phyloP scores from a whole-genome alignment of 2,888 invertebrate species.

The Lycophotia porphyrea region DNA sequence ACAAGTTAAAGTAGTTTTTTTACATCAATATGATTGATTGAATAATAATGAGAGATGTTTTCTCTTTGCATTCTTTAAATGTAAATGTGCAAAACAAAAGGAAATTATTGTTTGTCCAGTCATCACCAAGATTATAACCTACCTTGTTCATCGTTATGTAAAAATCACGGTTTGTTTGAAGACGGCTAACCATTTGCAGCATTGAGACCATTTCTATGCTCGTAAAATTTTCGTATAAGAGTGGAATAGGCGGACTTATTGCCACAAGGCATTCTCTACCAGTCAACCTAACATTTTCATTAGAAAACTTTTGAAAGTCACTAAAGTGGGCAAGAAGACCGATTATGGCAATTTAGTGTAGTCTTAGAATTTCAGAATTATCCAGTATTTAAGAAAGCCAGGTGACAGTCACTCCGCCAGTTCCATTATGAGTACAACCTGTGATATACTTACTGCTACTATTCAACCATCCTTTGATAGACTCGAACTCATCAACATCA shows the following conservation, averaged over 20 bases:
- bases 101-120: neutral
- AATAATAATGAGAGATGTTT: slow-evolving; percentile 15
- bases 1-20: slow-evolving; percentile 18
- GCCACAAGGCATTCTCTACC: no score
- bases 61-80: slow-evolving; percentile 29
- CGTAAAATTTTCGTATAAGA: no score
- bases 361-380: neutral
- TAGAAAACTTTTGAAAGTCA: neutral
- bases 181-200: neutral
- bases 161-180: neutral
- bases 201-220: neutral
- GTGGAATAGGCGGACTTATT: no score
- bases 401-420: neutral
- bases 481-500: neutral
- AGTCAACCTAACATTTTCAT: no score
- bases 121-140: neutral
- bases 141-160: neutral
- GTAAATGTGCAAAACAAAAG: neutral
- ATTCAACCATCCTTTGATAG: neutral
- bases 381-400: no score
- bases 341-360: neutral
- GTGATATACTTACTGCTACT: neutral
- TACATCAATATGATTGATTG: slow-evolving; percentile 29
- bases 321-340: neutral
- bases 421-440: no score